Percentiles rank a stretch among this genome's conserved stretches.
phyloP scores from a whole-genome alignment of 2,888 invertebrate species.

The Pachydiplax longipennis region DNA sequence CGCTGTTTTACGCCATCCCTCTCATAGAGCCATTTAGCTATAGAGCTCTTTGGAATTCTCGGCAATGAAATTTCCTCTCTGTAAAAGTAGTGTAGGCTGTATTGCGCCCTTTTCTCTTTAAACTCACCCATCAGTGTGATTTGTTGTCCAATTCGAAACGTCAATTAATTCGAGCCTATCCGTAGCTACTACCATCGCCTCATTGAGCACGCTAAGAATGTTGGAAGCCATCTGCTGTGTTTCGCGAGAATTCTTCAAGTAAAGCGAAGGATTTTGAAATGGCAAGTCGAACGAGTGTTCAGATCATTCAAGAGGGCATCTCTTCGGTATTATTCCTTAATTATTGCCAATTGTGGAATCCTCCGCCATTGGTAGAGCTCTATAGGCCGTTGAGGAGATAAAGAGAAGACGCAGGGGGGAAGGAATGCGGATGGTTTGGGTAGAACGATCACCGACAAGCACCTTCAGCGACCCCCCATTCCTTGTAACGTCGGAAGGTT shows the following conservation, averaged over 20 bases:
- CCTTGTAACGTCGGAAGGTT: background rate
- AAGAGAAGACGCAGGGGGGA: background rate
- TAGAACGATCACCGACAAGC: background rate
- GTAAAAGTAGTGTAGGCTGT: too few relatives aligned
- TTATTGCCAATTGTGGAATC: background rate
- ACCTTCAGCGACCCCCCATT: background rate
- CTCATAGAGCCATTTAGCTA: background rate
- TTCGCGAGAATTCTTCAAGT: background rate
- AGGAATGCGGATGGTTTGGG: background rate
- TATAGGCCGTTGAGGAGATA: background rate
- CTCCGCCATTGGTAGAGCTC: background rate
- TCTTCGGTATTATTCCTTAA: background rate
- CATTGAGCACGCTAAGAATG: background rate
- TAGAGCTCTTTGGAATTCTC: too few relatives aligned
- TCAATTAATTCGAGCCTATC: too few relatives aligned
- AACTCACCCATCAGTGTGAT: too few relatives aligned
- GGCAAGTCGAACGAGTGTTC: background rate
- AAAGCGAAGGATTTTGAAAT: background rate
- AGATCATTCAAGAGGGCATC: background rate
- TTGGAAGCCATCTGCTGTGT: background rate
- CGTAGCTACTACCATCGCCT: too few relatives aligned
- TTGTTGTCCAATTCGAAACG: too few relatives aligned
- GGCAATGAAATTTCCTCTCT: too few relatives aligned
- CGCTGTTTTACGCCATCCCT: background rate
- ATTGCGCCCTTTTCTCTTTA: too few relatives aligned